A percentile compares a stretch with the other conserved stretches of the same genome.
Conservation (phyloP, 2,113 vertebrate species). For the Paramormyrops kingsleyae region DNA sequence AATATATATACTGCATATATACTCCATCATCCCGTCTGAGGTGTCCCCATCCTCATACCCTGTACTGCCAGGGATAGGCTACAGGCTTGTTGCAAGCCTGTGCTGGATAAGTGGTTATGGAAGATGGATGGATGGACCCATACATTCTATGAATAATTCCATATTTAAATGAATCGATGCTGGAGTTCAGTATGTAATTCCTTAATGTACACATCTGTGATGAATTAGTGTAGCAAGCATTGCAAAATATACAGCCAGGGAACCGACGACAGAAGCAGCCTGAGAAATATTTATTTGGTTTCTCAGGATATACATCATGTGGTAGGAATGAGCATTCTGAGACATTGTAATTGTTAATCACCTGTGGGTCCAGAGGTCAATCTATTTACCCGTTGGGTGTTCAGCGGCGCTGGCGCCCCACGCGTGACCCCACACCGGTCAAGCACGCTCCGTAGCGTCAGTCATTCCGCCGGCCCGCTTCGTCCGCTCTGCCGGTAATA, state of each 20-base stretch:
- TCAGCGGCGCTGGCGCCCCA: not conserved
- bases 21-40: not conserved
- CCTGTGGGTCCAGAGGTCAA: not conserved
- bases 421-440: not conserved
- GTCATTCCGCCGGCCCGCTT: not conserved
- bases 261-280: not conserved
- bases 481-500: constrained; percentile 1
- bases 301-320: constrained; percentile 15
- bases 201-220: not conserved
- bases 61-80: not conserved
- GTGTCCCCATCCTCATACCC: not conserved
- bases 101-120: not conserved
- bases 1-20: not conserved
- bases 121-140: not conserved
- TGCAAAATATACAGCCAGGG: not conserved
- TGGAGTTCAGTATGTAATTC: not conserved
- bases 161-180: not conserved
- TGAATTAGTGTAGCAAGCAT: not conserved
- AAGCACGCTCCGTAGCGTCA: not conserved
- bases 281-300: constrained; percentile 19
- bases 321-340: constrained; percentile 4
- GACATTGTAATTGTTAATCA: constrained; percentile 14
- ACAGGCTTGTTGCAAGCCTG: not conserved
- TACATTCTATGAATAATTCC: not conserved
- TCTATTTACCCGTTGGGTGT: constrained; percentile 13